A percentile compares a stretch with the other conserved stretches of the same genome.
phyloP scores from a whole-genome alignment of 1,140 invertebrate species.

The Drosophila nasuta region DNA sequence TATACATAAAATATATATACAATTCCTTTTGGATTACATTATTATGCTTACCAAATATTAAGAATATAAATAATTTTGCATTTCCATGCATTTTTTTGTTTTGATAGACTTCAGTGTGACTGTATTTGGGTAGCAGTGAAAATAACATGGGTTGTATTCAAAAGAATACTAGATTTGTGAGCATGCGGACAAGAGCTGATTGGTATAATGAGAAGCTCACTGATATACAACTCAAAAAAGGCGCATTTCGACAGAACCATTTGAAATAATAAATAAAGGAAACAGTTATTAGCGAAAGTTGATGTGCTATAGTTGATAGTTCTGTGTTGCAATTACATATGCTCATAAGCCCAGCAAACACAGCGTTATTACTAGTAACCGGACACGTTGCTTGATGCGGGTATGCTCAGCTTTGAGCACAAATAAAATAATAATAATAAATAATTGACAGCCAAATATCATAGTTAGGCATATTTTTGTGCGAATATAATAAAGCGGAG shows the following conservation, averaged over 20 bases:
- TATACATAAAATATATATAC: too few species aligned
- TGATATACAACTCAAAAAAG: slow-evolving; percentile 12
- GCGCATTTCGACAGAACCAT: neutral
- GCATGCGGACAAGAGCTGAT: neutral
- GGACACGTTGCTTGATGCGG: neutral
- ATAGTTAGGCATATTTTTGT: neutral
- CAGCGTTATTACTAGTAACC: slow-evolving; percentile 8
- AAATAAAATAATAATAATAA: neutral
- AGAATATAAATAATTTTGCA: slow-evolving; percentile 18
- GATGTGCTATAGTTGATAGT: neutral
- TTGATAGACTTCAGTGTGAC: slow-evolving; percentile 17
- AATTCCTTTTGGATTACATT: neutral
- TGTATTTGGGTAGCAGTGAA: neutral
- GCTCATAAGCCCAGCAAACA: slow-evolving; percentile 10
- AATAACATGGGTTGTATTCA: neutral
- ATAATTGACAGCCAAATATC: too few species aligned
- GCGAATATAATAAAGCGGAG: slow-evolving; percentile 16
- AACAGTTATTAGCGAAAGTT: neutral
- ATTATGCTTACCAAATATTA: slow-evolving; percentile 30
- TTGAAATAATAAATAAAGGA: slow-evolving; percentile 9
- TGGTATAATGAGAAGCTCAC: slow-evolving; percentile 5
- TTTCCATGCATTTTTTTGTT: slow-evolving; percentile 44
- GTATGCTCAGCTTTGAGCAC: neutral
- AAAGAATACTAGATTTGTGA: neutral
- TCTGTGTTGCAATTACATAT: slow-evolving; percentile 9